Evolutionary conservation across 2,888 invertebrate genomes (phyloP), one percentile per base, ranked within the genome.

Genomic region (Diabrotica balteata): DNA sequence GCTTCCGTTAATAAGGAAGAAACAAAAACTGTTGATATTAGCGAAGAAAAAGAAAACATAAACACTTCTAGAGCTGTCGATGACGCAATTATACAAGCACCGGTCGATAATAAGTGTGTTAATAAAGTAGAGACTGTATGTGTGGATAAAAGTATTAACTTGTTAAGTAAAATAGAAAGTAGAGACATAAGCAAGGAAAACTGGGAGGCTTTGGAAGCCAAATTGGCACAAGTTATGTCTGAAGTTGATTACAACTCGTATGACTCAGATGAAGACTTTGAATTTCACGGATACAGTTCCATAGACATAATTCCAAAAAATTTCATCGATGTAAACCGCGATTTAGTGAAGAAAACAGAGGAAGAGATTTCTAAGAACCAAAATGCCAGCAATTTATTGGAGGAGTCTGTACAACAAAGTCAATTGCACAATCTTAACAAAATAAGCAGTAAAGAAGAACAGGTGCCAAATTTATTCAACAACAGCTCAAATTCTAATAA

Each of bases 121-220:
- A 22, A 50, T 8, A 44, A 51, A 22, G 10, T 50, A 11, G 50
- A 51, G 10, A 49, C 45, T 49, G 10, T 42, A 17, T 32, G 32
- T 5, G 3, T 32, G 4, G 32, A 32, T 32, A 5, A 51, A 51
- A 45, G 17, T 32, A 44, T 11, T 44, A 43, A 17, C 7, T 50
- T 59, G 8, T n/a, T 45, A 11, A 57, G 11, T 7, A 6, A 66
- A 7, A 57, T 78, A 44, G 72, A 75, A 58, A 75, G 73, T 42
- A 75, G 80, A 6, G 80, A 80, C 17, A 75, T 83, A 42, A 84
- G 82, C 68, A 79, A 81, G 70, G 83, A 80, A 63, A 81, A 74
- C 71, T 84, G 83, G 80, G 83, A 83, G 65, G 82, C 80, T 6
- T 71, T 84, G 17, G 84, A 84, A 73, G 83, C 83, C 1, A 67